Evolutionary conservation across 2,888 invertebrate species (phyloP), one percentile per base, ranked within the genome.

Genomic region (Cryptocheilus praepositus): DNA sequence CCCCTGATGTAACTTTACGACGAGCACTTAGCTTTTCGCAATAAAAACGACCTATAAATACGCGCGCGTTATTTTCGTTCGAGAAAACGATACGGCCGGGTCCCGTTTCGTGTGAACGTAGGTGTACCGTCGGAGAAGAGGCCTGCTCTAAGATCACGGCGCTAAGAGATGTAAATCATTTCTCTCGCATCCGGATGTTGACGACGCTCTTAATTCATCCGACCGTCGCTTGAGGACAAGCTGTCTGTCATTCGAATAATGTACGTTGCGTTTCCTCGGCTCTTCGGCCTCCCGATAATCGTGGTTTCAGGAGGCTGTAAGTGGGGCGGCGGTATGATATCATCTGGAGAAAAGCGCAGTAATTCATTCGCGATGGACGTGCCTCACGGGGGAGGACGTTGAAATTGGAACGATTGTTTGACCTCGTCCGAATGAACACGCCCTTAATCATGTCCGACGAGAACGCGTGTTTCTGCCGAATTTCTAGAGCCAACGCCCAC

Each of bases 31-130:
- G 77, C 65, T 71, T 81, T 77, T 68, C 77, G 64, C 81, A 36
- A 74, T 80, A 82, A 79, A 83, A 83, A 81, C 71, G 67, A 61
- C 66, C 81, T 81, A 82, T 81, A 82, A 83, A 83, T 83, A 83
- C 65, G 61, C 56, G 19, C 28, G 71, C 71, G 80, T 77, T 83
- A 83, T 81, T 83, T 83, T 81, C 74, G 77, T 71, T 68, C 45
- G 68, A 67, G 63, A 78, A 78, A 74, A 76, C 49, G 49, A 18
- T 49, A 16, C 73, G 73, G 64, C 59, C 53, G 73, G 58, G 36
- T n/a, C n/a, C 13, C 36, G 36, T 36, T 36, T 52, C 64, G 56
- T 45, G 36, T 11, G 36, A 36, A 36, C 61, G 64, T 65, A 70
- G 67, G 64, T 65, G 61, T 55, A 43, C 56, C 49, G 57, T 49